These are phyloP conservation scores for Zygaena filipendulae DNA, from an alignment of 2,888 invertebrate genomes.

Conservation along the genomic window DNA sequence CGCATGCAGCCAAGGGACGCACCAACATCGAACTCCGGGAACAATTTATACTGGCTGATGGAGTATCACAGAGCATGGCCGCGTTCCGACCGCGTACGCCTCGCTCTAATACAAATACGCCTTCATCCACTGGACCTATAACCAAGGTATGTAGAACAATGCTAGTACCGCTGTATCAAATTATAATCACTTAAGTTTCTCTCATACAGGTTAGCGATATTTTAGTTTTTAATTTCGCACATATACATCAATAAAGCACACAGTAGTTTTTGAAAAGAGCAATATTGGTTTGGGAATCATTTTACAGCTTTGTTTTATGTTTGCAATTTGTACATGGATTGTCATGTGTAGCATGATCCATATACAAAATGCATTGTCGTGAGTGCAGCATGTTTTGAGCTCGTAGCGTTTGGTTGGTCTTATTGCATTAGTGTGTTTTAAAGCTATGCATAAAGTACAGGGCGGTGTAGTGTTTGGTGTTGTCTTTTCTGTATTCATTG, in stretches of 20 bases:
- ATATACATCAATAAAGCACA: conserved; percentile 54
- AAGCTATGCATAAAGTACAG: conserved; percentile 60
- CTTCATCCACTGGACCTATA: conserved; percentile 86
- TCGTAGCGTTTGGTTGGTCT: conserved; percentile 64
- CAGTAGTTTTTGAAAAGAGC: conserved; percentile 64
- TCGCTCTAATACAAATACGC: conserved; percentile 78
- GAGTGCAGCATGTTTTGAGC: conserved; percentile 64
- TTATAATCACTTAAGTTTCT: conserved; percentile 25
- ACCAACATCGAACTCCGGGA: conserved; percentile 99
- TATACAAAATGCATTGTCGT: conserved; percentile 55
- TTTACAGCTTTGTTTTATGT: conserved; percentile 43
- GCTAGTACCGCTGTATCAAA: conserved; percentile 23
- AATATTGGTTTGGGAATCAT: conserved; percentile 57
- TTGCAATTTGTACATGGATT: conserved; percentile 59
- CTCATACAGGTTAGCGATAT: conserved; percentile 47
- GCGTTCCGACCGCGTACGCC: conserved; percentile 96
- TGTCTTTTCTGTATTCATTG: conserved; percentile 57
- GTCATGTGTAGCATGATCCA: conserved; percentile 31
- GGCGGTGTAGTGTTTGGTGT: conserved; percentile 65
- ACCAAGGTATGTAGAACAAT: conserved; percentile 83
- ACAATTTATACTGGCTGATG: conserved; percentile 98
- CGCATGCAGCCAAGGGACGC: conserved; percentile 95
- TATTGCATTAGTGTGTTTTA: conserved; percentile 61
- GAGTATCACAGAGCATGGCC: conserved; percentile 98
- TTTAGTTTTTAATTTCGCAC: conserved; percentile 52